Evolutionary conservation across 2,797 vertebrate genomes (phyloP).

Genomic region (Cyprinodon diabolis): DNA sequence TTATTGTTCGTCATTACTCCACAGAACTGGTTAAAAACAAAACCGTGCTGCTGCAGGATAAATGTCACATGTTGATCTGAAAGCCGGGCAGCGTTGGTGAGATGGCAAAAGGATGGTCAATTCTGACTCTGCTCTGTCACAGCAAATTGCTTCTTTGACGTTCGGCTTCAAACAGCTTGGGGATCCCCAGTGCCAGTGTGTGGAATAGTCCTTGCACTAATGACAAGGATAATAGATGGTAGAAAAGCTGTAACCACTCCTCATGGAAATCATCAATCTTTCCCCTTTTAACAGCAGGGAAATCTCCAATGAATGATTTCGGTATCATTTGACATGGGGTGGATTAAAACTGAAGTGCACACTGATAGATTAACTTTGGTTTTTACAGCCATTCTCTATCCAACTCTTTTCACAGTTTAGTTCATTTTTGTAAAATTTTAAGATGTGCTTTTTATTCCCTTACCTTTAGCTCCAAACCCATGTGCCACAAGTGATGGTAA

Average conservation of each 20-base stretch:
- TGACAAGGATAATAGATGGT: conserved; percentile 31
- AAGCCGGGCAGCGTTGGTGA: conserved; percentile 37
- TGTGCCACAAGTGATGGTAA: conserved; percentile 88
- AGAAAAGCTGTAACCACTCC: conserved; percentile 28
- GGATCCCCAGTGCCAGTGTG: conserved; percentile 6
- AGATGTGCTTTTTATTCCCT: background rate
- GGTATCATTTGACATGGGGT: conserved; percentile 1
- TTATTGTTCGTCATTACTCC: conserved; percentile 43
- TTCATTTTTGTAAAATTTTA: background rate
- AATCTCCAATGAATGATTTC: conserved; percentile 9
- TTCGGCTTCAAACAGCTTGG: conserved; percentile 17
- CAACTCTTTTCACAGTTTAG: conserved; percentile 3
- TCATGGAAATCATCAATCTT: conserved; percentile 43
- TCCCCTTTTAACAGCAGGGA: conserved; percentile 6
- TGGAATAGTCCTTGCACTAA: conserved; percentile 18
- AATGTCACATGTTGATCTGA: conserved; percentile 50
- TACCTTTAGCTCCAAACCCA: conserved; percentile 89
- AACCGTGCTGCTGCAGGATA: conserved; percentile 24
- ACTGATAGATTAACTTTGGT: background rate
- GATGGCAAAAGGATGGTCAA: conserved; percentile 21
- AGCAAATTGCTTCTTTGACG: conserved; percentile 30
- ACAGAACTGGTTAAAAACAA: conserved; percentile 28
- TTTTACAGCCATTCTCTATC: background rate
- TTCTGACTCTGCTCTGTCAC: conserved; percentile 21
- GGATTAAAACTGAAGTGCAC: background rate